Evolutionary conservation across 2,797 vertebrate species (phyloP).

Genomic region (Alauda arvensis): DNA sequence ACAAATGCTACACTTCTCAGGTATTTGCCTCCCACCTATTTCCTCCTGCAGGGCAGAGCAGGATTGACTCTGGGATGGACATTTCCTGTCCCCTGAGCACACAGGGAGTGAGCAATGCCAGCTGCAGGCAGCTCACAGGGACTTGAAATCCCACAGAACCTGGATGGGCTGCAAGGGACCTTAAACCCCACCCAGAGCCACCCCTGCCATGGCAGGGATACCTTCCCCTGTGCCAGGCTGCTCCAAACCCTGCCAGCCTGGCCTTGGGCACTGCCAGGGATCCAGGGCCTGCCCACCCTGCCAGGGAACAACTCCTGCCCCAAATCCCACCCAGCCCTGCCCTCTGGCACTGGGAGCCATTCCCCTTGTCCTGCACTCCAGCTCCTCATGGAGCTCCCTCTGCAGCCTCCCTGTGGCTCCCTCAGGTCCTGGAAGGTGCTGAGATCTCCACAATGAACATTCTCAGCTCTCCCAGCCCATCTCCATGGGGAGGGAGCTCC

Average conservation of each 20-base stretch:
- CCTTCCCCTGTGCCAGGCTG: not conserved
- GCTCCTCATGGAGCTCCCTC: not conserved
- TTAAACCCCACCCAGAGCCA: rapidly evolving
- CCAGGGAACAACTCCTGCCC: not conserved
- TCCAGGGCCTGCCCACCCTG: not conserved
- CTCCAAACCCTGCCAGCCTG: not conserved
- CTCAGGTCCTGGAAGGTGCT: not conserved
- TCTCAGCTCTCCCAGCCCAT: not conserved
- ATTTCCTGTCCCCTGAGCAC: not conserved
- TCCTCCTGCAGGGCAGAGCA: slow-evolving; percentile 20
- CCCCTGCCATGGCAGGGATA: not conserved
- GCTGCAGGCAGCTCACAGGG: not conserved
- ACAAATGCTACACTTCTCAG: not conserved
- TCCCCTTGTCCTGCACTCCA: not conserved
- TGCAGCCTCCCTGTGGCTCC: not conserved
- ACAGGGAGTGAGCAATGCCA: not conserved
- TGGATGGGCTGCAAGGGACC: not conserved
- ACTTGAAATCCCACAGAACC: not conserved
- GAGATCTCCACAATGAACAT: not conserved
- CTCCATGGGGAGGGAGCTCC: not conserved
- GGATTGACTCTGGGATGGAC: not conserved
- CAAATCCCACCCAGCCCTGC: rapidly evolving
- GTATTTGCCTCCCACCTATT: not conserved
- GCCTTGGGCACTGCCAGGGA: not conserved
- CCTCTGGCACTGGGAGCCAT: not conserved